phyloP scores from a whole-genome alignment of 2,888 invertebrate species.

The Epicampocera succincta region DNA sequence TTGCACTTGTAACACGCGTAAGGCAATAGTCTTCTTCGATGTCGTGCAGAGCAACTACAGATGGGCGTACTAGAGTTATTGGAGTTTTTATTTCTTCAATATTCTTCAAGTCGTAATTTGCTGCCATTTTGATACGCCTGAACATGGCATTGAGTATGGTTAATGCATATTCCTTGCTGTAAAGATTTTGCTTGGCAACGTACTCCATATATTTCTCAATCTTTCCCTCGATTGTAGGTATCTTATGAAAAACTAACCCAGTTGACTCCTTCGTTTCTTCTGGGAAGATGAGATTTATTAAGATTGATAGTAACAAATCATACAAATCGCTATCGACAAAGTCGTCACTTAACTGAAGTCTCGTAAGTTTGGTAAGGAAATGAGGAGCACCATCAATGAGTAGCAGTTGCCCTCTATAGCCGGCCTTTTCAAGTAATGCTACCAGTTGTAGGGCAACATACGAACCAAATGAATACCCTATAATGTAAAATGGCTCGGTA shows the following conservation, averaged over 20 bases:
- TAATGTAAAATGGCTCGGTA: slow-evolving; percentile 86
- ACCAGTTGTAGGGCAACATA: slow-evolving; percentile 90
- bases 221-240: slow-evolving; percentile 84
- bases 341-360: slow-evolving; percentile 75
- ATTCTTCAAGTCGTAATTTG: slow-evolving; percentile 82
- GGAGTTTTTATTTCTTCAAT: slow-evolving; percentile 83
- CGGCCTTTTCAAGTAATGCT: slow-evolving; percentile 86
- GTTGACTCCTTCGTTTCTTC: slow-evolving; percentile 77
- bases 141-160: slow-evolving; percentile 82
- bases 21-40: slow-evolving; percentile 87
- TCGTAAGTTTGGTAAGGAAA: slow-evolving; percentile 83
- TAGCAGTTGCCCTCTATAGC: slow-evolving; percentile 85
- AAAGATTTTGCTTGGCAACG: slow-evolving; percentile 79
- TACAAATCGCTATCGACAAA: slow-evolving; percentile 77
- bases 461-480: slow-evolving; percentile 95
- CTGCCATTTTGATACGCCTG: slow-evolving; percentile 83
- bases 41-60: slow-evolving; percentile 83
- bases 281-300: slow-evolving; percentile 78
- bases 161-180: slow-evolving; percentile 81
- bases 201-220: slow-evolving; percentile 82
- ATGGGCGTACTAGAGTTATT: slow-evolving; percentile 85
- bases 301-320: slow-evolving; percentile 75
- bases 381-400: slow-evolving; percentile 92
- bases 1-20: slow-evolving; percentile 83
- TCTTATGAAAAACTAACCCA: slow-evolving; percentile 82